A percentile compares a stretch with the other conserved stretches of the same genome.
These are phyloP conservation scores for Marcusenius ussheri DNA, from an alignment of 2,113 vertebrate species.

Conservation along the genomic window DNA sequence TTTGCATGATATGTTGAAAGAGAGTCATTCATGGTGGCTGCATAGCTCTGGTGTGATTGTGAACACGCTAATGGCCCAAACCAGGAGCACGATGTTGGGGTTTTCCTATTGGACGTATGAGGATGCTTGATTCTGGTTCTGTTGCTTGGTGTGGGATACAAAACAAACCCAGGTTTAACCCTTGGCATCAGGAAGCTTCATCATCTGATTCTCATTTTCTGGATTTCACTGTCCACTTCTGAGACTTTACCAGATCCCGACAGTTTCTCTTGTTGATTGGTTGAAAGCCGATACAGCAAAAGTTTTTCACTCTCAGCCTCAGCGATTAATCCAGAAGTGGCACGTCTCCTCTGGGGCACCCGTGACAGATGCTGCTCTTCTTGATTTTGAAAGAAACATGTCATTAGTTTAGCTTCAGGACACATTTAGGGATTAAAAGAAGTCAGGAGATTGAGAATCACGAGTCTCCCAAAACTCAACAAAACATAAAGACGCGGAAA, in stretches of 20 bases:
- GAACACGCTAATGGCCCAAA: not conserved
- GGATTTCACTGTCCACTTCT: too few species aligned
- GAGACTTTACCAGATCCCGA: not conserved
- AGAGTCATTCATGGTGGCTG: not conserved
- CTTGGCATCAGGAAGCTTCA: not conserved
- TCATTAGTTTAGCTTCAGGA: not conserved
- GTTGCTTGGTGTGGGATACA: not conserved
- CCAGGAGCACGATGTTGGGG: not conserved
- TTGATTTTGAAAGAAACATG: not conserved
- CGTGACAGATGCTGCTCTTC: not conserved
- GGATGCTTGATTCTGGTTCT: not conserved
- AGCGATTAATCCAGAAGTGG: not conserved
- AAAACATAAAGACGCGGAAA: not conserved
- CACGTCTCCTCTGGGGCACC: not conserved
- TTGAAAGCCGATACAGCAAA: not conserved
- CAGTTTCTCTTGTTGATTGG: not conserved
- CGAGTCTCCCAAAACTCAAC: not conserved
- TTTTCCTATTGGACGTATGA: not conserved
- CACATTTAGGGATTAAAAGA: not conserved
- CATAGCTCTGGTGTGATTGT: not conserved
- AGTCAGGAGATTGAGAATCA: not conserved
- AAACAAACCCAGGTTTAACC: not conserved
- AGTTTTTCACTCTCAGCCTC: slow-evolving; percentile 4
- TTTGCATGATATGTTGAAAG: not conserved
- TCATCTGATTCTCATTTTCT: not conserved